Base-by-base conservation (phyloP, 2,797 vertebrate genomes). In the Hephaestus fuliginosus region DNA sequence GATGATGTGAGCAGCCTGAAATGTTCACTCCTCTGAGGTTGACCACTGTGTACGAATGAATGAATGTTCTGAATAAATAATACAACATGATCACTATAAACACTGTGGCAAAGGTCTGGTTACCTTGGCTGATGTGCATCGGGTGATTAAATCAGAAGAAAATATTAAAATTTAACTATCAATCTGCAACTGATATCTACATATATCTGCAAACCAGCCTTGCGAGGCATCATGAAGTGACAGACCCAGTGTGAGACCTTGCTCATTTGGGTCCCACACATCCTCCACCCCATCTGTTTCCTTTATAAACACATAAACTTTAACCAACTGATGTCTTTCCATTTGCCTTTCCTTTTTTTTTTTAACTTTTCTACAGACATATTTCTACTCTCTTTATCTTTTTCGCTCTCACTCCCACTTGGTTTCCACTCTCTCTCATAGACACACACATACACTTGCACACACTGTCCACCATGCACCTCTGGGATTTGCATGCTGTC, bases 401-500 rank as follows among this genome's bases (percentile, higher is more conserved):
- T 80, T 57, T 81, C 30, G 4, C 30, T 74, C 70, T 69, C 14
- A 70, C 83, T 82, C 84, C 77, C 81, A 83, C 80, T 67, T 70
- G 33, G 75, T 71, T 86, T 87, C 71, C 51, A 44, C 49, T n/a
- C 51, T 39, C 64, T 44, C 51, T 43, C 72, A 44, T 36, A 72
- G 56, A 76, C 70, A 41, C 67, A 61, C 43, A 18, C 28, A n/a
- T 64, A 48, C 75, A 67, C 63, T 71, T 70, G 65, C 63, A 76
- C 78, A 76, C 66, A 8, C 44, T 64, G 62, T 69, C 25, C 25
- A 25, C 71, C 56, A 13, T 76, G 58, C 73, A 60, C 56, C 44
- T 70, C 63, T 44, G 10, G 49, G 55, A 92, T 93, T 93, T 93
- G 91, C 91, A 93, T 93, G 76, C 53, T 25, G 25, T 82, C 41